Base-by-base conservation (phyloP, 2,797 vertebrate genomes). In the Hephaestus fuliginosus region DNA sequence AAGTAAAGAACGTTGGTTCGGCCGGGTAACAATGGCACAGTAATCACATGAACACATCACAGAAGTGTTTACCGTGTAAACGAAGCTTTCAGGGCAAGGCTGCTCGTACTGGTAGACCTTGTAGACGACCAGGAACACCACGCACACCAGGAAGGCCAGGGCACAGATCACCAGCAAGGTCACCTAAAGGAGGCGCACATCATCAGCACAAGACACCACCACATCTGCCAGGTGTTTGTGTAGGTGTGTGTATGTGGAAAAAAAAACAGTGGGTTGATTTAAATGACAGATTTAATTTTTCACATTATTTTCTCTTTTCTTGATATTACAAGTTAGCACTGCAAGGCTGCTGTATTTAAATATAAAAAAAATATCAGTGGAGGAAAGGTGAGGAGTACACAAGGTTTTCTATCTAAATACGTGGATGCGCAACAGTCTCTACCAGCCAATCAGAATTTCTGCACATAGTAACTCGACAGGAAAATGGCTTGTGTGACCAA, bases 31-130 rank as follows among this genome's bases (percentile, higher is more conserved):
- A 11, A 25, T 72, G 1, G 5, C 30, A 18, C 36, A 7, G 41
- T 33, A 13, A 43, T 63, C n/a, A 43, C 46, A 30, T 68, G 9
- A 10, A n/a, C 11, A 30, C 14, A n/a, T 62, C 15, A 33, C 14
- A 0, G 20, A 4, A 9, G 46, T 30, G 33, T 86, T 96, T 96
- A 99, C 98, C 97, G 96, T 97, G 93, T 97, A 97, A 86, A 98
- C 85, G 48, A 98, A 98, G 83, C 97, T 97, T 73, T 98, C 97
- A 0, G 98, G 97, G 92, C 98, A 99, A 25, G 97, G 96, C 72
- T 98, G 97, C 83, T 99, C 98, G 2, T 98, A 98, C 93, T 98
- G 98, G 94, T 98, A 99, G 89, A 98, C 96, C 94, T 99, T 99
- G 95, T 98, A 99, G 94, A 99, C 97, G 1, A 99, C 97, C 95